Evolutionary conservation across 2,797 vertebrate genomes (phyloP).

Genomic region (Hephaestus fuliginosus): DNA sequence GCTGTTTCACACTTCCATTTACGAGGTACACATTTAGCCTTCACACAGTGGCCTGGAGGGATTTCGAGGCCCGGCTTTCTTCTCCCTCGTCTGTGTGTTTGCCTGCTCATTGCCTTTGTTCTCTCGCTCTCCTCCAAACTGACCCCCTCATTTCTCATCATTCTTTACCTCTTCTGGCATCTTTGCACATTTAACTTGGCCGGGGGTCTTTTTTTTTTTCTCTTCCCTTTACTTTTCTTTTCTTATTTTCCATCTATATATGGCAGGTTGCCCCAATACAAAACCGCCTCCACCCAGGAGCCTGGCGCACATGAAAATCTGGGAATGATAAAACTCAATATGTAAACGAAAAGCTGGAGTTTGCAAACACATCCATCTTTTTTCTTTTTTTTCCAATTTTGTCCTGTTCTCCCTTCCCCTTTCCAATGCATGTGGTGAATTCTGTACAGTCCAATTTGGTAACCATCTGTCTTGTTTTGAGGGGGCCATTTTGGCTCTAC

Average conservation of each 20-base stretch:
- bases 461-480: conserved; percentile 62
- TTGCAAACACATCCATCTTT: conserved; percentile 38
- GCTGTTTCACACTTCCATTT: conserved; percentile 53
- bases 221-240: neutral
- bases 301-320: conserved; percentile 6
- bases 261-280: neutral
- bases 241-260: neutral
- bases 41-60: conserved; percentile 56
- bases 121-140: conserved; percentile 19
- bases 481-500: conserved; percentile 42
- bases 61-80: conserved; percentile 49
- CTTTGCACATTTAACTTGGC: conserved; percentile 4
- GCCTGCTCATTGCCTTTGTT: conserved; percentile 38
- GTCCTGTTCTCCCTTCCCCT: conserved; percentile 18
- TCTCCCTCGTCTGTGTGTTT: conserved; percentile 40
- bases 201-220: neutral
- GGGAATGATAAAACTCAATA: neutral
- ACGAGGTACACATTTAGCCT: conserved; percentile 59
- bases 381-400: conserved; percentile 10
- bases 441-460: conserved; percentile 39
- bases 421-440: conserved; percentile 35
- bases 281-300: neutral
- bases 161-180: neutral
- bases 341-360: conserved; percentile 16
- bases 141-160: conserved; percentile 31